These are phyloP conservation scores for Sesia bembeciformis DNA, from an alignment of 2,888 invertebrate genomes.

Conservation along the genomic window DNA sequence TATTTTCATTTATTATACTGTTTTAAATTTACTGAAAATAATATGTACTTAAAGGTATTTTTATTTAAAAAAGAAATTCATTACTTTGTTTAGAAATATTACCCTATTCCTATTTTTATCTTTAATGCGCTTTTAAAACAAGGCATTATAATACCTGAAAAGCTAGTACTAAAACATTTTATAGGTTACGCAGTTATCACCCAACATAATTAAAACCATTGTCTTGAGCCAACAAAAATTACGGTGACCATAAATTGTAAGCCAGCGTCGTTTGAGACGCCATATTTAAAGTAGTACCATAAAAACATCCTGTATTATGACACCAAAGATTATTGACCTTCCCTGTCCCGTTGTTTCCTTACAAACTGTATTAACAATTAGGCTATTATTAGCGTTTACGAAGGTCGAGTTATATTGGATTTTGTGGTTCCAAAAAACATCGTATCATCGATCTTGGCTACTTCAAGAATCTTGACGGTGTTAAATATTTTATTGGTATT, in stretches of 20 bases:
- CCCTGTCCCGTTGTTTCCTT: conserved; percentile 6
- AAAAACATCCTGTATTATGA: conserved; percentile 46
- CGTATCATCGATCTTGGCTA: conserved; percentile 46
- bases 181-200: conserved; percentile 56
- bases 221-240: conserved; percentile 57
- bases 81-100: too few relatives aligned
- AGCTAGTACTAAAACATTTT: conserved; percentile 34
- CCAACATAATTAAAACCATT: conserved; percentile 68
- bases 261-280: conserved; percentile 44
- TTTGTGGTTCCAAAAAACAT: conserved; percentile 37
- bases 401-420: conserved; percentile 31
- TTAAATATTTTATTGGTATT: conserved; percentile 70
- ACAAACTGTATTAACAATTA: neutral
- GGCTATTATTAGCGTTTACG: conserved; percentile 2
- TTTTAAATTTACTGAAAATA: too few relatives aligned
- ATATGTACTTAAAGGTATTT: too few relatives aligned
- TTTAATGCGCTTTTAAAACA: neutral
- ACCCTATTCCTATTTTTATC: neutral
- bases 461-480: conserved; percentile 41
- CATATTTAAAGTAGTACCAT: conserved; percentile 67
- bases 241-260: conserved; percentile 57
- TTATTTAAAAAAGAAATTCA: too few relatives aligned
- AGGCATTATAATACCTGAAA: neutral
- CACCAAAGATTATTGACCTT: conserved; percentile 27
- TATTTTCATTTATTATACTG: too few relatives aligned